Evolutionary conservation across 2,113 vertebrate species (phyloP), one percentile per base, ranked within the genome.

Genomic region (Tyto alba): DNA sequence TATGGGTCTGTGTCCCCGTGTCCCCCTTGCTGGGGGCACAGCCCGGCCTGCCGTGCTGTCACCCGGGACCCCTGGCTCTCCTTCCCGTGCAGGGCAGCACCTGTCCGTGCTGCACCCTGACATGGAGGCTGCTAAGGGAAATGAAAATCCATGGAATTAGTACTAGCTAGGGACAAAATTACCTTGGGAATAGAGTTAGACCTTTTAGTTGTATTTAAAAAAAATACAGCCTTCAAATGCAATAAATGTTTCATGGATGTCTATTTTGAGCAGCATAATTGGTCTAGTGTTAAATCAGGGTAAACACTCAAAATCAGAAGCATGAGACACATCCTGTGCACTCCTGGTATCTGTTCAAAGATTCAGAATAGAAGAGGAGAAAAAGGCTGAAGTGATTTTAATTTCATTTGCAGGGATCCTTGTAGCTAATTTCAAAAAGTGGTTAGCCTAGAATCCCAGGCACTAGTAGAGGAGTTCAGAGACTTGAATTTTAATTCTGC

Each of bases 1-100:
- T 30, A 27, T 29, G 59, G 25, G 36, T 13, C 48, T 14, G 8
- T 0, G 4, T 40, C 40, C 26, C 13, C 2, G 1, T 26, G 8
- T n/a, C 11, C 25, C 4, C 14, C 32, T 13, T 11, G 29, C 29
- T 57, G 59, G 9, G 29, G 34, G 5, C 40, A 43, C 50, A 32
- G 38, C 56, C 45, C 23, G 67, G 23, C n/a, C 41, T 27, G 32
- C 67, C n/a, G 34, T 30, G 23, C 32, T 50, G n/a, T 53, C 40
- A 13, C 29, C 50, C 6, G 26, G 5, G 11, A 8, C 34, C 47
- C 20, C 8, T 40, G 26, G 8, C 30, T 68, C 13, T 45, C 30
- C 22, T 21, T 11, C 10, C n/a, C 1, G 0, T 17, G 45, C 29
- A 40, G 29, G 27, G 36, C 43, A 48, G 16, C 25, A 56, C 25